Evolutionary conservation across 2,113 vertebrate genomes (phyloP).

Genomic region (Lichenostomus cassidix): DNA sequence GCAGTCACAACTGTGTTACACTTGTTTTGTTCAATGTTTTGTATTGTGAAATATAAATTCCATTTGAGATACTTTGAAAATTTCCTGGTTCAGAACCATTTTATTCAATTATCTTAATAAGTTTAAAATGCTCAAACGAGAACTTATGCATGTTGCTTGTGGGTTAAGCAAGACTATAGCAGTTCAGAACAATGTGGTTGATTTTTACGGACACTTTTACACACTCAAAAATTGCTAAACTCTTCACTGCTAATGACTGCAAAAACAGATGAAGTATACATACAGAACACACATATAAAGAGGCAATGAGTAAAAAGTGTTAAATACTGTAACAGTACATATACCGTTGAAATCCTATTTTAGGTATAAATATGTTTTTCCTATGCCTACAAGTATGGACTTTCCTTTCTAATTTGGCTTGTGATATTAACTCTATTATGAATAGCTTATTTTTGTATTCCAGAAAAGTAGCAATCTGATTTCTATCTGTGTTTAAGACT

Average conservation of each 20-base stretch:
- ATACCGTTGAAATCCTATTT: not conserved
- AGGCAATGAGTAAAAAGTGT: not conserved
- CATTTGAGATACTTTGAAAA: conserved; percentile 15
- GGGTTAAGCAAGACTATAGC: not conserved
- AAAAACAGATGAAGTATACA: not conserved
- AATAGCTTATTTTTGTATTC: not conserved
- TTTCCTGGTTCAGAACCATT: not conserved
- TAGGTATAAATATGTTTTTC: not conserved
- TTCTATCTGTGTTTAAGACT: not conserved
- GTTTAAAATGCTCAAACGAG: conserved; percentile 18
- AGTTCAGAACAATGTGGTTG: not conserved
- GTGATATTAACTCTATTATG: not conserved
- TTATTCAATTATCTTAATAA: not conserved
- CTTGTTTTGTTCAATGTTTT: conserved; percentile 7
- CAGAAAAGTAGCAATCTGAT: not conserved
- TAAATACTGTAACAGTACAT: not conserved
- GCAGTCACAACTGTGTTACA: not conserved
- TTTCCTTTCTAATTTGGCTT: conserved; percentile 18
- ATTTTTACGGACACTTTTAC: not conserved
- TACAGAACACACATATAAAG: not conserved
- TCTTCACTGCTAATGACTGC: not conserved
- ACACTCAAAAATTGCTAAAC: not conserved
- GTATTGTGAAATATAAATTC: conserved; percentile 34
- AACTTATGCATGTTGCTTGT: not conserved
- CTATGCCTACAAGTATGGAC: not conserved